These are phyloP conservation scores for Malacosoma neustria DNA, from an alignment of 2,888 invertebrate species.

Conservation along the genomic window DNA sequence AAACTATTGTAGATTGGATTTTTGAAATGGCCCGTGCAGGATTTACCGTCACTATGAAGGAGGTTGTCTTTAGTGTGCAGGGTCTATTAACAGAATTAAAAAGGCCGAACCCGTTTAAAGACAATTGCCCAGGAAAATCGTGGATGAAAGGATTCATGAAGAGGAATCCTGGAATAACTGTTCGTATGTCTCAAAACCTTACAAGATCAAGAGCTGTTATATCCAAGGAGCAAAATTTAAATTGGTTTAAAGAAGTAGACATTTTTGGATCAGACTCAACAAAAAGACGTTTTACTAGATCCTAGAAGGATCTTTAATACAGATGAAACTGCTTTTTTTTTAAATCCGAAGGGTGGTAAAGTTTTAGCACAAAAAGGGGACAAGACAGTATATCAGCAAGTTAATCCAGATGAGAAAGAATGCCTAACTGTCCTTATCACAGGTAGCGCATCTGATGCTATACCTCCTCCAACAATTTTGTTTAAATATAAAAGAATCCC, in stretches of 20 bases:
- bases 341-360: constrained; percentile 2
- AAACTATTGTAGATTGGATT: constrained; percentile 14
- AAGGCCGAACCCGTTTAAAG: constrained; percentile 10
- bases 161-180: constrained; percentile 6
- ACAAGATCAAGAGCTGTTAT: constrained; percentile 3
- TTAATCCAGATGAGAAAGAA: constrained; percentile 3
- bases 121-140: neutral
- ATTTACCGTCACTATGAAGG: constrained; percentile 12
- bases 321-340: neutral
- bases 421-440: constrained; percentile 8
- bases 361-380: constrained; percentile 2
- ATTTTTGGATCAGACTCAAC: no score
- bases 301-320: no score
- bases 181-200: constrained; percentile 13
- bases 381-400: constrained; percentile 3
- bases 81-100: constrained; percentile 9
- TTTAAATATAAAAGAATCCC: constrained; percentile 10
- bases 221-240: neutral
- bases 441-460: constrained; percentile 7
- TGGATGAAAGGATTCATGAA: neutral
- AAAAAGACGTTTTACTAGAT: neutral
- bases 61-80: constrained; percentile 14
- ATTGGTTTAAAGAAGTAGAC: no score
- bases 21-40: constrained; percentile 8
- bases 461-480: constrained; percentile 6